Conservation (phyloP, 2,797 vertebrate genomes). For the Alosa sapidissima region DNA sequence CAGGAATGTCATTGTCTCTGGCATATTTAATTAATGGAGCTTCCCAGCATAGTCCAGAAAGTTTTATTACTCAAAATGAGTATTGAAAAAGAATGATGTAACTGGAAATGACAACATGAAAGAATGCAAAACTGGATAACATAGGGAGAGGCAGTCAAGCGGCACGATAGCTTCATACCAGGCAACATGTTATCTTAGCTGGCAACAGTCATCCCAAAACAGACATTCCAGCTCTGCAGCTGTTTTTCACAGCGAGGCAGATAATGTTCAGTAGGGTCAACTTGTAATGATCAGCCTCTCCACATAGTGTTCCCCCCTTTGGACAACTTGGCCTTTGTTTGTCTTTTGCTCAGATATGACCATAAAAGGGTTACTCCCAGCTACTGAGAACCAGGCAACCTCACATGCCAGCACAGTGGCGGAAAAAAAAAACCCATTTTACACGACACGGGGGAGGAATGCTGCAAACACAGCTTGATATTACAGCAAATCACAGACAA, state of each 20-base stretch:
- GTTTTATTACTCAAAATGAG: neutral
- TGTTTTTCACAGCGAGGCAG: conserved; percentile 30
- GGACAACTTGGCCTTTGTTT: conserved; percentile 55
- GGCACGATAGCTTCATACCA: neutral
- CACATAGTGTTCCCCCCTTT: conserved; percentile 55
- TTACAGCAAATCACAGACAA: conserved; percentile 47
- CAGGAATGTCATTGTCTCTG: too few relatives aligned
- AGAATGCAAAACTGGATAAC: neutral
- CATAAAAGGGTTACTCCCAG: conserved; percentile 72
- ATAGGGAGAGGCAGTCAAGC: neutral
- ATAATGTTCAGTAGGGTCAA: conserved; percentile 54
- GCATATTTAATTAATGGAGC: neutral
- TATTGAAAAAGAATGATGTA: neutral
- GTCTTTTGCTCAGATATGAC: conserved; percentile 66
- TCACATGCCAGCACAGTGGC: conserved; percentile 52
- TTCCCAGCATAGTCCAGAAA: neutral
- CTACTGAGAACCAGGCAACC: conserved; percentile 62
- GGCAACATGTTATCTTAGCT: neutral
- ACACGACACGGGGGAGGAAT: conserved; percentile 46
- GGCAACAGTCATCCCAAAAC: neutral
- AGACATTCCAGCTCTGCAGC: neutral
- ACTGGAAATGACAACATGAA: neutral
- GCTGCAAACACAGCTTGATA: conserved; percentile 60
- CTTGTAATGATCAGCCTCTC: conserved; percentile 57
- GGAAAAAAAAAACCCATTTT: conserved; percentile 44